Evolutionary conservation across 2,888 invertebrate species (phyloP), one percentile per base, ranked within the genome.

Genomic region (Morpho deidamia): DNA sequence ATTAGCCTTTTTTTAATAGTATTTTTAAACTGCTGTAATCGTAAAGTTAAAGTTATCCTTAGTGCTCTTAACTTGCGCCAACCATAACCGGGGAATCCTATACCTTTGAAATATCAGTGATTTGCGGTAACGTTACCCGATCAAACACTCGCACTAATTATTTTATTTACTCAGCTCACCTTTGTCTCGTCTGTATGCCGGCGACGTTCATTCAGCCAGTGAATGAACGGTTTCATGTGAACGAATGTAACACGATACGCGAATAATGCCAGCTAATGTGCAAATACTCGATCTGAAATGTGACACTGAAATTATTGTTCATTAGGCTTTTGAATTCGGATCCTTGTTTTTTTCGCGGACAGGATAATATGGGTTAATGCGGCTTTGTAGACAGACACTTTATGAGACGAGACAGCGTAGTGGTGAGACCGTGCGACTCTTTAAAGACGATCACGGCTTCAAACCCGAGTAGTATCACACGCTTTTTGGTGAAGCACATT

Each of bases 81-180:
- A 49, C 10, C 51, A 32, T 7, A 12, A 10, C 42, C 34, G 14
- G 47, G 51, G 43, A 59, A 59, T 55, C 58, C 44, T 50, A 58
- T 64, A 63, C 68, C 63, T 74, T 78, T 79, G 72, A 74, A 74
- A 75, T 70, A 72, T 71, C 69, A 76, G 73, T 77, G 68, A 78
- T 70, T 66, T 68, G 70, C 66, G 67, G 76, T 78, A 75, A 77
- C 69, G 64, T 61, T 78, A 78, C 79, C 75, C 76, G 76, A 71
- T 66, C 76, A 79, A 81, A 82, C 85, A 82, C 84, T 76, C 78
- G 68, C 72, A 83, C 83, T 84, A 86, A 86, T 85, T 85, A 84
- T 83, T 81, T 75, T 77, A 77, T 81, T 78, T 78, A 66, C 63
- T 63, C 58, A 45, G 49, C 51, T 60, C 62, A 69, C 59, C 71